A percentile compares a stretch with the other conserved stretches of the same genome.
Conservation (phyloP, 2,888 invertebrate species). For the Achlya flavicornis region DNA sequence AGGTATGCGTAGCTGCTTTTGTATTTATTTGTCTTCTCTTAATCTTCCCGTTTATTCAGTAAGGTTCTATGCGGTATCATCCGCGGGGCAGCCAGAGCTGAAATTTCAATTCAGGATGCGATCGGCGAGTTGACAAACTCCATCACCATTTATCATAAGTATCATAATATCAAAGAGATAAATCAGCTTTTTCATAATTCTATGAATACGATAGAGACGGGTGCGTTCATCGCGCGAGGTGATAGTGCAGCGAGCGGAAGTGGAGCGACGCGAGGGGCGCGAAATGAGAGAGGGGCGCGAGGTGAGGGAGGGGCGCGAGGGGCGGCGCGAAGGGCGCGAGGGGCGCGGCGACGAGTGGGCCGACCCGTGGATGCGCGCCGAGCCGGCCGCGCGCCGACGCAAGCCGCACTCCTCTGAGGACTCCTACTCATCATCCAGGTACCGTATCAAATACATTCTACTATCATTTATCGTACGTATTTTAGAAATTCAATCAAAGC, state of each 20-base stretch:
- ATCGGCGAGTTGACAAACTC: too few species aligned
- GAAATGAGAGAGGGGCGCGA: slow-evolving; percentile 40
- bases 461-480: too few species aligned
- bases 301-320: slow-evolving; percentile 35
- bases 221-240: slow-evolving; percentile 86
- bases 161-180: neutral
- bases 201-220: slow-evolving; percentile 60
- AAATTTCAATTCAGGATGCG: too few species aligned
- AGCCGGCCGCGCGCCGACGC: slow-evolving; percentile 74
- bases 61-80: too few species aligned
- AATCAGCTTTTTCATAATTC: neutral
- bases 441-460: too few species aligned
- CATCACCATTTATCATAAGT: too few species aligned
- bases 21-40: neutral
- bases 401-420: slow-evolving; percentile 75
- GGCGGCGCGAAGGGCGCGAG: slow-evolving; percentile 33
- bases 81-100: too few species aligned
- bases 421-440: slow-evolving; percentile 79
- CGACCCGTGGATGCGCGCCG: slow-evolving; percentile 95
- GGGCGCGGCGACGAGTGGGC: slow-evolving; percentile 94
- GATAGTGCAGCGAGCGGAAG: slow-evolving; percentile 88
- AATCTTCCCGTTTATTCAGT: too few species aligned
- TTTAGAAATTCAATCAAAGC: too few species aligned
- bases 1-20: too few species aligned
- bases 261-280: slow-evolving; percentile 87